Conservation (phyloP, 2,888 invertebrate genomes). For the Pecten maximus region DNA sequence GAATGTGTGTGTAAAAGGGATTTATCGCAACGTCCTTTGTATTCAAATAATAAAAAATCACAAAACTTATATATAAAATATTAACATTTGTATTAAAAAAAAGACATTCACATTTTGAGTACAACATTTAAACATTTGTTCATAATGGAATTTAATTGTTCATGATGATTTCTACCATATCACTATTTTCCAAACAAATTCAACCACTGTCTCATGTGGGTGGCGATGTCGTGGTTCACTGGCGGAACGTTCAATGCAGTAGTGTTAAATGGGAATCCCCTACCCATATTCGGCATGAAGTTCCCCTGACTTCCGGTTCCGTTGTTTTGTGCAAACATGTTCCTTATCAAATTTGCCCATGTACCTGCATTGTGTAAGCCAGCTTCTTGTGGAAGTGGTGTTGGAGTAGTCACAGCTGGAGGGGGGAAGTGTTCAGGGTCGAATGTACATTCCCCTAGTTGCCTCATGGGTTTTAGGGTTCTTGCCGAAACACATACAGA, state of each 20-base stretch:
- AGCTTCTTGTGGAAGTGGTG: neutral
- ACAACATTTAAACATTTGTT: too few species aligned
- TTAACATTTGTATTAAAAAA: neutral
- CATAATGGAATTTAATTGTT: neutral
- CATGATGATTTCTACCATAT: neutral
- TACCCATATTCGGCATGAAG: neutral
- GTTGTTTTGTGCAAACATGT: neutral
- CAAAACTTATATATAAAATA: neutral
- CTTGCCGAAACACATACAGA: conserved; percentile 11
- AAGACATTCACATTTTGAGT: too few species aligned
- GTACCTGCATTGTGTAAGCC: neutral
- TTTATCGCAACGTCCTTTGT: too few species aligned
- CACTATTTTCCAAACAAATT: conserved; percentile 17
- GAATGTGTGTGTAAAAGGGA: too few species aligned
- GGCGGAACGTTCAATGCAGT: neutral
- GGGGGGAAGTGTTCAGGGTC: conserved; percentile 7
- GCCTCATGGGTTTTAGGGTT: neutral
- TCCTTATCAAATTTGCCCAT: neutral
- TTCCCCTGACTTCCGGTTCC: neutral
- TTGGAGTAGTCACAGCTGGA: neutral
- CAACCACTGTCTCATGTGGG: neutral
- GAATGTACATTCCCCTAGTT: neutral
- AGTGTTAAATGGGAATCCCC: neutral
- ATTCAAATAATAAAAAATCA: neutral
- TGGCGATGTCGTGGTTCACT: neutral